A percentile compares a stretch with the other conserved stretches of the same genome.
Conservation (phyloP, 1,140 invertebrate genomes). For the Hesperophylax magnus region DNA sequence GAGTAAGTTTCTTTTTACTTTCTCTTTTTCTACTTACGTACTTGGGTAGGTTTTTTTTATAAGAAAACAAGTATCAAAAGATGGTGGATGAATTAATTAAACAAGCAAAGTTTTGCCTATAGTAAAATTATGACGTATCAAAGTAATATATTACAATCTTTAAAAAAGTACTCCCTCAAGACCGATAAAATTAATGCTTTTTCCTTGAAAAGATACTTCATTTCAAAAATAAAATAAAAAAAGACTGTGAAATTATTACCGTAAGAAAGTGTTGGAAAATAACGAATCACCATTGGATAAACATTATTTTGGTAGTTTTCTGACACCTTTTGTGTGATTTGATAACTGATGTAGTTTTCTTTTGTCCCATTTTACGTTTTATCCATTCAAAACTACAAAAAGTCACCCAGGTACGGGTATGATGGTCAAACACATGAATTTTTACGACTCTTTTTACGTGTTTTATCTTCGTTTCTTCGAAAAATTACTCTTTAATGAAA, state of each 20-base stretch:
- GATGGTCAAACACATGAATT: slow-evolving; percentile 50
- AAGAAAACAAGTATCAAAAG: no score
- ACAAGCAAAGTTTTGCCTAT: no score
- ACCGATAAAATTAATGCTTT: no score
- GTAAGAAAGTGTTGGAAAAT: background rate
- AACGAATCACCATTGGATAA: slow-evolving; percentile 32
- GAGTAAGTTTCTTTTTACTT: no score
- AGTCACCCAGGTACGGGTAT: slow-evolving; percentile 43
- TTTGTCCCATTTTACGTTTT: slow-evolving; percentile 46
- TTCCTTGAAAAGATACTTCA: no score
- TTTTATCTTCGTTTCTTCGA: slow-evolving; percentile 25
- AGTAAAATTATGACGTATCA: no score
- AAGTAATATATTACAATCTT: no score
- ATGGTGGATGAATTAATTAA: no score
- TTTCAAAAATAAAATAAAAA: no score
- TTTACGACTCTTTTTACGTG: slow-evolving; percentile 46
- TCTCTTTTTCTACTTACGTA: no score
- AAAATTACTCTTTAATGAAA: slow-evolving; percentile 27
- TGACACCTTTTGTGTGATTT: slow-evolving; percentile 48
- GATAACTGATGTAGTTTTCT: slow-evolving; percentile 29
- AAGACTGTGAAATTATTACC: background rate
- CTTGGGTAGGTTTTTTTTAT: no score
- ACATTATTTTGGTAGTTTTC: slow-evolving; percentile 46
- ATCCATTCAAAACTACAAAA: slow-evolving; percentile 30
- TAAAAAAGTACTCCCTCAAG: no score